Evolutionary conservation across 2,113 vertebrate genomes (phyloP), one percentile per base, ranked within the genome.

Genomic region (Elachura formosa): DNA sequence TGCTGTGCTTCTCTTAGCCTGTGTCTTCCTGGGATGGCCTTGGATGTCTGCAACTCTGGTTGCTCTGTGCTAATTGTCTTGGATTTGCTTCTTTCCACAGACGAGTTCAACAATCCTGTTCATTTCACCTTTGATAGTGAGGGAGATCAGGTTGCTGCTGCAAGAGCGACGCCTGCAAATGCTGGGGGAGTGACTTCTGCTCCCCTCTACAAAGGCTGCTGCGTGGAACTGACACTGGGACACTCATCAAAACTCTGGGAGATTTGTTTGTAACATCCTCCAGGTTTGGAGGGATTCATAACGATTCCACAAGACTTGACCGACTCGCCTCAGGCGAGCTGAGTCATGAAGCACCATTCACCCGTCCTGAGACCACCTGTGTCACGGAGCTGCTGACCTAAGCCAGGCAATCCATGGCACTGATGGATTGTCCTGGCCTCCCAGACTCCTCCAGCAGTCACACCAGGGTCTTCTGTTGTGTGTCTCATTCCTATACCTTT

Each of bases 91-190:
- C 71, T 94, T 89, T 97, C 69, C 62, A 51, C 98, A 99, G 99
- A 99, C 98, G 2, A 98, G 98, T 40, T 98, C 98, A 84, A 99
- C 99, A 17, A 59, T 99, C 49, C 18, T 99, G 21, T 99, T 99
- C 97, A 99, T 99, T 97, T 96, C 95, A 1, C 99, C 99, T 0
- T 79, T 99, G 77, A 97, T 99, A 55, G 51, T 98, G 84, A 98
- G 94, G 58, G 99, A 99, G 84, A 69, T 98, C 9, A 68, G 67
- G 4, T 71, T 96, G 86, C 98, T 99, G 49, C 96, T 98, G 97
- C 97, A 94, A 1, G 97, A 98, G 64, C 94, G 97, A 71, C 97
- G 25, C 38, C 68, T 91, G 77, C 95, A 23, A 4, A 19, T n/a
- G 9, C 48, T 97, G 92, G 83, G 88, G 7, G 96, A 96, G 46